Percentiles rank a stretch among this genome's conserved stretches.
Evolutionary conservation across 2,888 invertebrate species (phyloP).

Genomic region (Acleris laterana): DNA sequence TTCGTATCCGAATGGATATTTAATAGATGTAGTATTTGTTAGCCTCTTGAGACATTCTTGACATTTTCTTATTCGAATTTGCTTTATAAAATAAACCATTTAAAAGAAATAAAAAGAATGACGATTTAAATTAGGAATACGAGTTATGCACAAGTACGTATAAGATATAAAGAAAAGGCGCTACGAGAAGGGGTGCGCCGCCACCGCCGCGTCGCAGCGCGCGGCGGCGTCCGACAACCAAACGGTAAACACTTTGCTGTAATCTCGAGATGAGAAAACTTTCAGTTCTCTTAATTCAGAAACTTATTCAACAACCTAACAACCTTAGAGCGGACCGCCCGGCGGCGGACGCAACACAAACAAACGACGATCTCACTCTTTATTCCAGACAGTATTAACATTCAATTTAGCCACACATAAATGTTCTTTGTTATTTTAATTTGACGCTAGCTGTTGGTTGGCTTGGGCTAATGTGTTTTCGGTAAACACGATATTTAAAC

Average conservation of each 20-base stretch:
- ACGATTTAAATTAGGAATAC: neutral
- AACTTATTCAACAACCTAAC: slow-evolving; percentile 85
- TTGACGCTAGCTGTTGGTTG: neutral
- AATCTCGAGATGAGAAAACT: slow-evolving; percentile 86
- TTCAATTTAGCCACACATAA: slow-evolving; percentile 39
- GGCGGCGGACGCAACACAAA: slow-evolving; percentile 76
- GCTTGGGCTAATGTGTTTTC: neutral
- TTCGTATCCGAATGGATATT: slow-evolving; percentile 1
- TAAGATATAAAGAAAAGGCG: neutral
- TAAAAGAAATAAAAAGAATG: neutral
- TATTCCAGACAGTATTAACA: slow-evolving; percentile 69
- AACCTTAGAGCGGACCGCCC: slow-evolving; percentile 81
- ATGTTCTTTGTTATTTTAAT: slow-evolving; percentile 19
- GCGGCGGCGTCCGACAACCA: slow-evolving; percentile 79
- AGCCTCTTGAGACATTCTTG: slow-evolving; percentile 1
- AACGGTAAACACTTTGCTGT: slow-evolving; percentile 86
- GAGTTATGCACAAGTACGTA: neutral
- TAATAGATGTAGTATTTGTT: slow-evolving; percentile 4
- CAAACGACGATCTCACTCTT: slow-evolving; percentile 71
- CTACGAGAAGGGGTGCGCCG: slow-evolving; percentile 23
- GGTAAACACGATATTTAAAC: neutral
- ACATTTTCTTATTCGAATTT: neutral
- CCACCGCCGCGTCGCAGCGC: slow-evolving; percentile 49
- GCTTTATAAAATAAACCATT: neutral
- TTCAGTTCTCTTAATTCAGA: slow-evolving; percentile 86